Evolutionary conservation across 2,113 vertebrate species (phyloP), one percentile per base, ranked within the genome.

Genomic region (Vulpes vulpes): DNA sequence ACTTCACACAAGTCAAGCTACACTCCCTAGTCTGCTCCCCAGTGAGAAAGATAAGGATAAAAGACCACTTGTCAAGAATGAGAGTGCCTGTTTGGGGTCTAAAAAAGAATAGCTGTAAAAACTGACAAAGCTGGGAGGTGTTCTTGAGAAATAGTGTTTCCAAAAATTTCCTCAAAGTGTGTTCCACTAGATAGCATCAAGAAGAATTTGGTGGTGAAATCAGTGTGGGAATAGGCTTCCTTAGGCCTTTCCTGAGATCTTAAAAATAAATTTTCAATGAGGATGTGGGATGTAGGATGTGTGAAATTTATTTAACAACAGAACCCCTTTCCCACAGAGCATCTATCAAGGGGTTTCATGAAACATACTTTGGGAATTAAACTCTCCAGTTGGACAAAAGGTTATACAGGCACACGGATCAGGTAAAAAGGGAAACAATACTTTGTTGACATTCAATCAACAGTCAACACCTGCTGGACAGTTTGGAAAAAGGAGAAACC

Each of bases 301-400:
- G 53, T 38, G 53, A 59, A 4, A 49, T 95, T 95, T 91, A 95
- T 91, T 78, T 73, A 69, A 64, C 59, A 53, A 88, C n/a, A 84
- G 88, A 94, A 86, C 78, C 53, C 85, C 78, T 67, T 87, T 89
- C 57, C 94, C 91, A 94, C 43, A 95, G n/a, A 96, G 57, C 64
- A 78, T 38, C 22, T 62, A 78, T 57, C 64, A 27, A 7, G 53
- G 27, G 35, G 25, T 57, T 53, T 89, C 69, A 78, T 19, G 65
- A 94, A 88, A 78, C 49, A 64, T 10, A 62, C 51, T 71, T 49
- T 51, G 53, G 57, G 49, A 91, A 49, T 84, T 62, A 78, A 62
- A 74, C 30, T 35, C 78, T 81, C 78, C 51, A 20, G 55, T 5
- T 51, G 71, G 57, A n/a, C 60, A 5, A 0, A 43, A 17, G 59